Percentiles rank a stretch among this genome's conserved stretches.
Evolutionary conservation across 2,113 vertebrate species (phyloP).

Genomic region (Chinchilla lanigera): DNA sequence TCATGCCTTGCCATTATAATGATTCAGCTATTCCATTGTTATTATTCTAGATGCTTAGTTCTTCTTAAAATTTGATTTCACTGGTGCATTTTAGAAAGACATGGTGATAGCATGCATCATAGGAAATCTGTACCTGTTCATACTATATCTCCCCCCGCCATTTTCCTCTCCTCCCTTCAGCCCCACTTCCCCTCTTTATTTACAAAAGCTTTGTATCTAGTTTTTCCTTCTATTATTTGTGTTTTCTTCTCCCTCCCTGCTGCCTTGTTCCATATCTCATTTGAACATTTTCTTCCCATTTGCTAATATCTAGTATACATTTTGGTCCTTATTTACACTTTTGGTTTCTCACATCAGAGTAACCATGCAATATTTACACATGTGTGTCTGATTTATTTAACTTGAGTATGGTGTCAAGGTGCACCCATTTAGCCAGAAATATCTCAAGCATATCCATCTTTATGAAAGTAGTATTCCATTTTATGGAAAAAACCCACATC

Average conservation of each 20-base stretch:
- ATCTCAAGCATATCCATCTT: not conserved
- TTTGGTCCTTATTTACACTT: not conserved
- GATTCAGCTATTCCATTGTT: not conserved
- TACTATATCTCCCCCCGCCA: not conserved
- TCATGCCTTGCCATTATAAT: not conserved
- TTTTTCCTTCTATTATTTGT: not conserved
- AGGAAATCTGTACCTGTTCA: not conserved
- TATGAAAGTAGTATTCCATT: not conserved
- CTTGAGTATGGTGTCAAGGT: not conserved
- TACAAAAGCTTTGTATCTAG: too few relatives aligned
- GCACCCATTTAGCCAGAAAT: not conserved
- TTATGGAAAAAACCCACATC: not conserved
- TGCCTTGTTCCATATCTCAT: not conserved
- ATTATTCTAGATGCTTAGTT: conserved; percentile 8
- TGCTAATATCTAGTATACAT: not conserved
- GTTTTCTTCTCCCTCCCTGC: not conserved
- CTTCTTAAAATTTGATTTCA: not conserved
- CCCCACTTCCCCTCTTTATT: not conserved
- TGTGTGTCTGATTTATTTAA: not conserved
- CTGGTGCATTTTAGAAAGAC: not conserved
- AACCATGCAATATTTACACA: not conserved
- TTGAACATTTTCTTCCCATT: not conserved
- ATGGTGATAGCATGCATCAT: not conserved
- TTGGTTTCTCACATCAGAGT: not conserved
- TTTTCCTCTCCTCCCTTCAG: not conserved